These are phyloP conservation scores for Dromaius novaehollandiae DNA, from an alignment of 2,113 vertebrate genomes.

Conservation along the genomic window DNA sequence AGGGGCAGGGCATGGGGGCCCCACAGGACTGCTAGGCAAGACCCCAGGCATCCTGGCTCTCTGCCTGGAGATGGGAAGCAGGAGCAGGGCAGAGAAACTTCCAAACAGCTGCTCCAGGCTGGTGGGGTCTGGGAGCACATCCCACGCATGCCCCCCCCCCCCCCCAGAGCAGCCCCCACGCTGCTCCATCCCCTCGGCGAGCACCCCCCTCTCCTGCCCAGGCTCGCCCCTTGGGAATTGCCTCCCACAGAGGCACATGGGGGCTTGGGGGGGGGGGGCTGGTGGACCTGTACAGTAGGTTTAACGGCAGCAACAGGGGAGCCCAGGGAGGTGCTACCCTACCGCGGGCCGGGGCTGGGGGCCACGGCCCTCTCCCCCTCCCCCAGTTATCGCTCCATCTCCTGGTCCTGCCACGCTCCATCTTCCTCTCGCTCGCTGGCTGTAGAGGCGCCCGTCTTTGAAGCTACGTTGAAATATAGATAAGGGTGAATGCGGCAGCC, in stretches of 20 bases:
- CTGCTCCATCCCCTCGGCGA: not conserved
- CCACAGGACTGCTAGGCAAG: not conserved
- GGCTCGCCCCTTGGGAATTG: no score
- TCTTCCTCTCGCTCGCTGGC: not conserved
- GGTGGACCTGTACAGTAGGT: no score
- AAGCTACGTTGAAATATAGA: conserved; percentile 73
- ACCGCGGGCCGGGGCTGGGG: not conserved
- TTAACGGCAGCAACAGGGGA: not conserved
- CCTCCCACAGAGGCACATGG: not conserved
- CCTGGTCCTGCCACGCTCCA: not conserved
- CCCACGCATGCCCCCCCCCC: accelerated
- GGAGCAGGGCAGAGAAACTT: not conserved
- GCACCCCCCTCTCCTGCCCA: not conserved
- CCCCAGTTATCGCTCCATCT: conserved; percentile 29
- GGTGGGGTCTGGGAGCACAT: not conserved
- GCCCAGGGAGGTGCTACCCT: no score
- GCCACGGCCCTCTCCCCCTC: not conserved
- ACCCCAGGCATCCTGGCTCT: not conserved
- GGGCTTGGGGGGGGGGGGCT: no score
- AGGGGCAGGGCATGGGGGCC: not conserved
- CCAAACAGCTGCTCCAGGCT: not conserved
- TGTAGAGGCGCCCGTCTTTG: conserved; percentile 60
- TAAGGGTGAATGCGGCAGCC: conserved; percentile 56
- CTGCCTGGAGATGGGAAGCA: not conserved
- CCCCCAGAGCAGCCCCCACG: not conserved